Conservation (phyloP, 2,888 invertebrate genomes). For the Isoperla grammatica region DNA sequence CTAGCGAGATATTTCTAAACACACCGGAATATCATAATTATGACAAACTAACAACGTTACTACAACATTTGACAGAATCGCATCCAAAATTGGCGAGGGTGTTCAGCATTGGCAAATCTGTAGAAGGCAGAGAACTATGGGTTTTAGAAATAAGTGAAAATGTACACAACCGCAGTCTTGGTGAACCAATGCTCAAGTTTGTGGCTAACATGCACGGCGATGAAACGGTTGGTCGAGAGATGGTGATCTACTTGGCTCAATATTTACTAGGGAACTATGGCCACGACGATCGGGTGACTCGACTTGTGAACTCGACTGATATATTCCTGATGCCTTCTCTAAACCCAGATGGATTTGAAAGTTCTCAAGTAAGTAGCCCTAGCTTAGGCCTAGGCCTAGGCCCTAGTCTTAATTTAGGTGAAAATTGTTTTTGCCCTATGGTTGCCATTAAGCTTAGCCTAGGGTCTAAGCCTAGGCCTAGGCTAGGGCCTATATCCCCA, state of each 20-base stretch:
- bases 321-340: constrained; percentile 95
- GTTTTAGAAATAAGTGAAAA: constrained; percentile 74
- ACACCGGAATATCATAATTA: constrained; percentile 57
- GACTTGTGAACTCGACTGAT: constrained; percentile 76
- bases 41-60: constrained; percentile 60
- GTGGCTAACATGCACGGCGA: constrained; percentile 97
- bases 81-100: constrained; percentile 66
- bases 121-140: constrained; percentile 72
- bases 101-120: constrained; percentile 77
- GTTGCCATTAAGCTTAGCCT: too few relatives aligned
- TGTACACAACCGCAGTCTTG: constrained; percentile 42
- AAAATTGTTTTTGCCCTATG: too few relatives aligned
- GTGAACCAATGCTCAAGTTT: constrained; percentile 80
- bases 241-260: constrained; percentile 76
- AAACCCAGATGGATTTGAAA: constrained; percentile 96
- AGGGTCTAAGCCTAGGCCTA: too few relatives aligned
- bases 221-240: constrained; percentile 80
- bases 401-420: too few relatives aligned
- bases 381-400: neutral
- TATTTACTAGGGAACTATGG: constrained; percentile 76
- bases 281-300: constrained; percentile 60
- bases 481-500: too few relatives aligned
- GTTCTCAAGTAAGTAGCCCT: constrained; percentile 57
- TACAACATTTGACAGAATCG: constrained; percentile 54
- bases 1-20: constrained; percentile 21